A percentile compares a stretch with the other conserved stretches of the same genome.
These are phyloP conservation scores for Rafetus swinhoei DNA, from an alignment of 2,113 vertebrate species.

Conservation along the genomic window DNA sequence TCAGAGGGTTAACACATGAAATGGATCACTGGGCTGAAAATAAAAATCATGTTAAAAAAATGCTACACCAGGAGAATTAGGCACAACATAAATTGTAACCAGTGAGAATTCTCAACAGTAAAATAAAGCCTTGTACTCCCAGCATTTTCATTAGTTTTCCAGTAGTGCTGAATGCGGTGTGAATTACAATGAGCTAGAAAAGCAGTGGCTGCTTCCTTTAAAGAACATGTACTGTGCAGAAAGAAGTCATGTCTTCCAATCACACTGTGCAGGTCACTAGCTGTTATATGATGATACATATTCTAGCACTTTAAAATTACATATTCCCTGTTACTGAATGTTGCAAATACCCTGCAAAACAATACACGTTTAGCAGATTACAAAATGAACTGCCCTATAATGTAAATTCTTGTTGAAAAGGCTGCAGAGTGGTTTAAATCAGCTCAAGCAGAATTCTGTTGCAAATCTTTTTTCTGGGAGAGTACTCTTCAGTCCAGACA, in stretches of 20 bases:
- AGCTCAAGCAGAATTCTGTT: conserved; percentile 21
- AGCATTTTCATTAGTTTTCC: conserved; percentile 86
- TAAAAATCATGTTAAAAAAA: conserved; percentile 78
- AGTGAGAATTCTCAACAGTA: conserved; percentile 82
- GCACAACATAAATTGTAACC: conserved; percentile 77
- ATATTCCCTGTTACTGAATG: conserved; percentile 37
- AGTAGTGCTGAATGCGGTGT: conserved; percentile 74
- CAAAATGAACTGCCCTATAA: conserved; percentile 5
- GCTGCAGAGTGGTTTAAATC: conserved; percentile 29
- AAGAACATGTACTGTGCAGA: conserved; percentile 47
- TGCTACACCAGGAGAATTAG: conserved; percentile 76
- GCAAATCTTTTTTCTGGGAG: background rate
- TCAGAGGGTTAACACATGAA: conserved; percentile 76
- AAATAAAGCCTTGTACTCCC: conserved; percentile 81
- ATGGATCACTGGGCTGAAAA: conserved; percentile 77
- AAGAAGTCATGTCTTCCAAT: conserved; percentile 49
- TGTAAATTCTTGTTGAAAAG: conserved; percentile 58
- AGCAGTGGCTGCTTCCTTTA: conserved; percentile 70
- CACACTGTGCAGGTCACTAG: conserved; percentile 56
- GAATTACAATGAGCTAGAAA: conserved; percentile 84
- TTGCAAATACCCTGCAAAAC: conserved; percentile 34
- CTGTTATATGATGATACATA: conserved; percentile 40
- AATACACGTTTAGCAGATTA: conserved; percentile 23
- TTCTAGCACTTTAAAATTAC: conserved; percentile 48
- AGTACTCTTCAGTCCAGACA: background rate